Evolutionary conservation across 1,140 invertebrate genomes (phyloP).

Genomic region (Trichonephila clavipes): DNA sequence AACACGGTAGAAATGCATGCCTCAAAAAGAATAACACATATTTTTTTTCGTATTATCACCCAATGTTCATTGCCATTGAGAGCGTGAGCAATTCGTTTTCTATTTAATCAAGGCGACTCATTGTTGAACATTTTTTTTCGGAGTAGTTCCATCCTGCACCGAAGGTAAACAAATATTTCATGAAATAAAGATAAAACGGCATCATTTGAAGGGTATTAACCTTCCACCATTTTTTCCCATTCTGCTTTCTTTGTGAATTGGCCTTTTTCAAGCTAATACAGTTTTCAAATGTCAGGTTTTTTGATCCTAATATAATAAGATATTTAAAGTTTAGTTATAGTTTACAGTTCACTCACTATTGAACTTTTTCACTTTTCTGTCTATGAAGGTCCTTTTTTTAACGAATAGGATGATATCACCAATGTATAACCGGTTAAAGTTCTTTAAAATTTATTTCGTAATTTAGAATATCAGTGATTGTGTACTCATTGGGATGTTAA

Average conservation of each 20-base stretch:
- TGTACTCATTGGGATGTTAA: too few species aligned
- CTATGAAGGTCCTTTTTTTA: too few species aligned
- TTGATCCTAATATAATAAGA: too few species aligned
- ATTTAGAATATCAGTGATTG: too few species aligned
- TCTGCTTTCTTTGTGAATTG: background rate
- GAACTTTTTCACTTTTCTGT: too few species aligned
- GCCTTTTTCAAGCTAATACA: background rate
- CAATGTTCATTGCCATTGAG: background rate
- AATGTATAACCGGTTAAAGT: too few species aligned
- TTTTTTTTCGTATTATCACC: background rate
- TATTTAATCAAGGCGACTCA: background rate
- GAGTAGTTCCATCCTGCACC: background rate
- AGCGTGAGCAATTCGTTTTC: background rate
- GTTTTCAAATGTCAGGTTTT: background rate
- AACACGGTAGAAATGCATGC: background rate
- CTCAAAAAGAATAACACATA: background rate
- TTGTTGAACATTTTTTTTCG: background rate
- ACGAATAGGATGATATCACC: too few species aligned
- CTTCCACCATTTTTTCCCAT: too few species aligned
- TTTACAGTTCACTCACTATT: too few species aligned
- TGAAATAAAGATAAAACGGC: background rate
- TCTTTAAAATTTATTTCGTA: too few species aligned
- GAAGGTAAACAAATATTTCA: background rate
- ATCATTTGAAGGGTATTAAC: slow-evolving; percentile 17
- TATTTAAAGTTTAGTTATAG: too few species aligned